These are phyloP conservation scores for Digitonthophagus gazella DNA, from an alignment of 2,888 invertebrate species.

Conservation along the genomic window DNA sequence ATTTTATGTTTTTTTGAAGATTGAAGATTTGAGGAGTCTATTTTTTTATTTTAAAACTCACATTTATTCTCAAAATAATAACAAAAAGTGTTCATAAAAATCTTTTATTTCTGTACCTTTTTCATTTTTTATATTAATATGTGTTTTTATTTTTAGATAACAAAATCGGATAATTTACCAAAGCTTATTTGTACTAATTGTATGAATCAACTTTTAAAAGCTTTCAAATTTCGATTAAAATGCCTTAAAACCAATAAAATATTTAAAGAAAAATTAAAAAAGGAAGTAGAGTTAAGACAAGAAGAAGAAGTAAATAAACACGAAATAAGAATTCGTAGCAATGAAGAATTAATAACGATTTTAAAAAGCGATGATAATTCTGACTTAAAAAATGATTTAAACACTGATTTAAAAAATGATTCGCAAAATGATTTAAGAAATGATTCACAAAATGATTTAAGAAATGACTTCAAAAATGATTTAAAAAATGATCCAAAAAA, in stretches of 20 bases:
- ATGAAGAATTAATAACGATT: conserved; percentile 1
- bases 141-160: conserved; percentile 14
- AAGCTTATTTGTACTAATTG: conserved; percentile 42
- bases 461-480: too few relatives aligned
- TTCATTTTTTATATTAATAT: not conserved
- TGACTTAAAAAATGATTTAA: not conserved
- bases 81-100: too few relatives aligned
- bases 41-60: too few relatives aligned
- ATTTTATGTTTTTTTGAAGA: too few relatives aligned
- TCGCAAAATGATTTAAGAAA: not conserved
- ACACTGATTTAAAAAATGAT: not conserved
- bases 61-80: too few relatives aligned
- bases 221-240: conserved; percentile 40
- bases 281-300: not conserved
- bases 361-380: not conserved
- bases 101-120: too few relatives aligned
- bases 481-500: too few relatives aligned
- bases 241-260: conserved; percentile 34
- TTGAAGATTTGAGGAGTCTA: too few relatives aligned
- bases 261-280: conserved; percentile 18
- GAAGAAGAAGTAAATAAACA: too few relatives aligned
- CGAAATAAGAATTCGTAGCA: not conserved
- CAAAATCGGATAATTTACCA: conserved; percentile 38
- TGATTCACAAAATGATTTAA: too few relatives aligned
- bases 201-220: conserved; percentile 35